Base-by-base conservation (phyloP, 2,888 invertebrate genomes). In the Cecidostiba fungosa region DNA sequence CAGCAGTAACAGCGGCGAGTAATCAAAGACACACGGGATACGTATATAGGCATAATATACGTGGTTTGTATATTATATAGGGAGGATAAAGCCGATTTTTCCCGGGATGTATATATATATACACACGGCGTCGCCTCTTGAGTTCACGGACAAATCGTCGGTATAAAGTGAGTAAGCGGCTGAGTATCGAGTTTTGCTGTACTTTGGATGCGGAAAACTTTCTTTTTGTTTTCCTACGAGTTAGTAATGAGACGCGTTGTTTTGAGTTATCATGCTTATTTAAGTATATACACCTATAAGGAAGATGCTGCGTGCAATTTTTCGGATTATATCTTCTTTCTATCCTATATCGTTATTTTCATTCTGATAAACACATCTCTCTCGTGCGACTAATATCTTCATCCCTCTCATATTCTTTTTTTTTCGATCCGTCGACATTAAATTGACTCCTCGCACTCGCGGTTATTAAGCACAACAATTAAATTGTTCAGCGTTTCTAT, bases 401-500 rank as follows among this genome's bases (percentile, higher is more conserved):
- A 5, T 59, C 59, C 8, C 23, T 59, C 59, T 0, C 59, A 0
- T n/a, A 1, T 12, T 3, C 0, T 66, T 14, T 14, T 26, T n/a
- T 59, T n/a, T 59, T 59, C 8, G 8, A n/a, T 14, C 29, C 23
- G 19, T 29, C 43, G 19, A 47, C 23, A 29, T 74, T 47, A 50
- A 74, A 66, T 66, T 66, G 66, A 29, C 66, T 66, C 29, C 14
- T 66, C 66, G 8, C 23, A 1, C 54, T 4, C n/a, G n/a, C 5
- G 54, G 74, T 74, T 50, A 74, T 74, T 43, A 74, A 74, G 74
- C 16, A 4, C 47, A 50, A 74, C 77, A 77, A 77, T 77, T 77
- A 77, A 77, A 77, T 77, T 50, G 74, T 50, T 74, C 43, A 74
- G 74, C 74, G 43, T 74, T 47, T 77, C 62, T 59, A 77, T 77